These are phyloP conservation scores for Gallirallus australis DNA, from an alignment of 2,797 vertebrate genomes.

Conservation along the genomic window DNA sequence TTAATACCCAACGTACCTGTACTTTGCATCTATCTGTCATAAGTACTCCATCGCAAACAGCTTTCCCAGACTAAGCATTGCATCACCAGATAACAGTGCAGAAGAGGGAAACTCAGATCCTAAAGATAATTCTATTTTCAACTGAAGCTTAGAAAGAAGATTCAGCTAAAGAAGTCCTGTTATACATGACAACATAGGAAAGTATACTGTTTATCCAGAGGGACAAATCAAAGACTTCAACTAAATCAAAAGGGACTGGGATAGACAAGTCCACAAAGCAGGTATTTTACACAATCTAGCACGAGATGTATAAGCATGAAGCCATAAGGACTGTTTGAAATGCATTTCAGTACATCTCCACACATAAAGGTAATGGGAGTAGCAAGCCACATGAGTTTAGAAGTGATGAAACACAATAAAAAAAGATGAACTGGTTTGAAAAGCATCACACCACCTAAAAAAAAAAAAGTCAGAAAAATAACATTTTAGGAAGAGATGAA, in stretches of 20 bases:
- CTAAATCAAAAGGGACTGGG: background rate
- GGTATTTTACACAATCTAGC: background rate
- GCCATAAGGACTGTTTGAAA: background rate
- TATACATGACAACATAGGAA: background rate
- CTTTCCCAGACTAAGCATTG: background rate
- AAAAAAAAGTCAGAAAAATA: background rate
- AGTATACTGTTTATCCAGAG: background rate
- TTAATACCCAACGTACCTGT: background rate
- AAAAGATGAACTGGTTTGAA: background rate
- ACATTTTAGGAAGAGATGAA: background rate
- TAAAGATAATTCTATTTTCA: background rate
- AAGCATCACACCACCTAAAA: background rate
- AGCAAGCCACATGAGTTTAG: background rate
- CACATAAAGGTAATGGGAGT: background rate
- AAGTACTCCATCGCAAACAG: background rate
- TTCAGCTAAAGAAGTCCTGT: background rate
- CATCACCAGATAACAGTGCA: background rate
- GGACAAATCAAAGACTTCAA: background rate
- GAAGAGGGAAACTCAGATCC: background rate
- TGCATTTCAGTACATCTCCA: background rate
- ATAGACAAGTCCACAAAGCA: background rate
- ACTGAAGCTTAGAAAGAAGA: background rate
- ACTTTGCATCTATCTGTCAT: background rate
- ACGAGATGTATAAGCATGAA: background rate
- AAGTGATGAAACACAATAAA: background rate